phyloP scores from a whole-genome alignment of 1,140 invertebrate species.

The Diplogasteroides magnus region DNA sequence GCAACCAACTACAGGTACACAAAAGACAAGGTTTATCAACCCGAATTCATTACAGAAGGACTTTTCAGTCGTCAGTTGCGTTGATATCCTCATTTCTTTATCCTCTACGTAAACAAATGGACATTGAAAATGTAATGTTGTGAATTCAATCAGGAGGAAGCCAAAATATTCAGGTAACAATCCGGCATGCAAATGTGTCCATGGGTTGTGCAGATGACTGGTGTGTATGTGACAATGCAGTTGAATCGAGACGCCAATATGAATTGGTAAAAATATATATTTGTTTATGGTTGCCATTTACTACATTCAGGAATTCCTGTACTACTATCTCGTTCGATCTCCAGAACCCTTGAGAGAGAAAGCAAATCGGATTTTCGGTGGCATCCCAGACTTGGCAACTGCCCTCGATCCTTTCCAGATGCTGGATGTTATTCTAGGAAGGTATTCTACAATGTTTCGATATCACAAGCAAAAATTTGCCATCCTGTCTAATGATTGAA shows the following conservation, averaged over 20 bases:
- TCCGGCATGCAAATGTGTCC: too few species aligned
- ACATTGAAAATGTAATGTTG: too few species aligned
- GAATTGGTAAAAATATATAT: too few species aligned
- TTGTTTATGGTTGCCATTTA: too few species aligned
- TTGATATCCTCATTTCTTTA: constrained; percentile 22
- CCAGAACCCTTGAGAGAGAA: not conserved
- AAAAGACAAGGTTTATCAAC: not conserved
- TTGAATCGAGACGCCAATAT: not conserved
- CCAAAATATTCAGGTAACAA: too few species aligned
- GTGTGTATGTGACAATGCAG: too few species aligned
- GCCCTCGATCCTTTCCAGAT: constrained; percentile 14
- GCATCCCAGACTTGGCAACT: not conserved
- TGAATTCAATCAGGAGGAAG: too few species aligned
- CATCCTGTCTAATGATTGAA: too few species aligned
- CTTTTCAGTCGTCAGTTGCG: constrained; percentile 20
- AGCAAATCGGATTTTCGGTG: not conserved
- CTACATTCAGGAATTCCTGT: not conserved
- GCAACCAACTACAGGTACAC: not conserved
- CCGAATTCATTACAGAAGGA: constrained; percentile 15
- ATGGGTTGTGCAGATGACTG: too few species aligned
- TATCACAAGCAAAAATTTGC: too few species aligned
- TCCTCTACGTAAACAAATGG: too few species aligned
- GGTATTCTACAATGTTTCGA: too few species aligned
- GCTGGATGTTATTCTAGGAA: constrained; percentile 16
- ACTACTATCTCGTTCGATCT: not conserved